phyloP scores from a whole-genome alignment of 2,888 invertebrate genomes.

The Rapana venosa region DNA sequence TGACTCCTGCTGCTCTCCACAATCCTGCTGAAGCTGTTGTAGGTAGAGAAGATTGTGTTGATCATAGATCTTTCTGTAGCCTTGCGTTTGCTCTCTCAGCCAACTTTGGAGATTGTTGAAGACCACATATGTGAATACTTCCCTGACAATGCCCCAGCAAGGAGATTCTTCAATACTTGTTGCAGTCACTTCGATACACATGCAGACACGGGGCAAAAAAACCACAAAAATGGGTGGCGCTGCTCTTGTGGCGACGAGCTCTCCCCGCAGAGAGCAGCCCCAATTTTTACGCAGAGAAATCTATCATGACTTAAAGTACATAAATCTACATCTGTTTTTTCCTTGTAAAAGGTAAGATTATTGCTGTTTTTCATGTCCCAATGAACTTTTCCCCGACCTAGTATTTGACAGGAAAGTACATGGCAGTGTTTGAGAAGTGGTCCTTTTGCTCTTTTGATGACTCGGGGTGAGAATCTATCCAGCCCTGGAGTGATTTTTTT shows the following conservation, averaged over 20 bases:
- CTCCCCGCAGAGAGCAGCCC: too few species aligned
- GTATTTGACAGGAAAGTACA: conserved; percentile 4
- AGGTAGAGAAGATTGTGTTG: conserved; percentile 50
- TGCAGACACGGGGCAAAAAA: too few species aligned
- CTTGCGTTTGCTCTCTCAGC: conserved; percentile 51
- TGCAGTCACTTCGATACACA: conserved; percentile 51
- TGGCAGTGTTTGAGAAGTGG: conserved; percentile 10
- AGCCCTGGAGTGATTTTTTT: conserved; percentile 20
- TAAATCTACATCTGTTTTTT: too few species aligned
- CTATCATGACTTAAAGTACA: too few species aligned
- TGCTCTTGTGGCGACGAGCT: too few species aligned
- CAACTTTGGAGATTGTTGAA: conserved; percentile 36
- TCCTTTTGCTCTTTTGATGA: conserved; percentile 11
- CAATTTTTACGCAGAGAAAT: too few species aligned
- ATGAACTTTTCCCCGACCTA: conserved; percentile 39
- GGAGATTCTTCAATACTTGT: conserved; percentile 54
- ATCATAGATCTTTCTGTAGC: conserved; percentile 42
- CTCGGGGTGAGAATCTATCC: background rate
- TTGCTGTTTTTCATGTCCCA: conserved; percentile 50
- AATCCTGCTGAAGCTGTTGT: conserved; percentile 37
- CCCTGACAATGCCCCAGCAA: conserved; percentile 40
- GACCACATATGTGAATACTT: too few species aligned
- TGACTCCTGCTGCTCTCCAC: conserved; percentile 44
- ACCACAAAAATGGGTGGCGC: too few species aligned
- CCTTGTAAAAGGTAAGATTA: conserved; percentile 52